phyloP scores from a whole-genome alignment of 2,888 invertebrate genomes.

The Graphium colonna region DNA sequence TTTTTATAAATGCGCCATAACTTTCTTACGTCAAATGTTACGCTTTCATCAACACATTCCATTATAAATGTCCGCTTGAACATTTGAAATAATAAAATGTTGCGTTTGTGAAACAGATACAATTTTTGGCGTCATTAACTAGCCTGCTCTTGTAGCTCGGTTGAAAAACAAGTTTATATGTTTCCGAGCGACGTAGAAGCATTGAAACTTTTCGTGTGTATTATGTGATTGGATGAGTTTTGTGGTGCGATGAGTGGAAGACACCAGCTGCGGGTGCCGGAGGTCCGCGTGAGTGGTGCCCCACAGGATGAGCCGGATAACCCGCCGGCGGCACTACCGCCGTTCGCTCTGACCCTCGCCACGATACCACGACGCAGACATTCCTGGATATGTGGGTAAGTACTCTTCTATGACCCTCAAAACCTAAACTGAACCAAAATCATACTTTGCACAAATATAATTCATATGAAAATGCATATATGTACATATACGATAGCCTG shows the following conservation, averaged over 20 bases:
- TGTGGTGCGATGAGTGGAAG: constrained; percentile 79
- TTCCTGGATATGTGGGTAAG: constrained; percentile 90
- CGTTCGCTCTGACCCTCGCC: constrained; percentile 72
- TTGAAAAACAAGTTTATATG: neutral
- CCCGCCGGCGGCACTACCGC: constrained; percentile 62
- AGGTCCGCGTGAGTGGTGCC: constrained; percentile 82
- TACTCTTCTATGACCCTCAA: constrained; percentile 25
- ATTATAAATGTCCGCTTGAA: constrained; percentile 19
- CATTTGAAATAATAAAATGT: neutral
- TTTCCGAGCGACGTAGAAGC: neutral
- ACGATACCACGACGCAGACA: constrained; percentile 83
- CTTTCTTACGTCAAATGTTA: constrained; percentile 6
- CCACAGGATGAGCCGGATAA: constrained; percentile 69
- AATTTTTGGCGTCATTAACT: constrained; percentile 3
- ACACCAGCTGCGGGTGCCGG: constrained; percentile 83
- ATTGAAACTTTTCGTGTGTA: constrained; percentile 8
- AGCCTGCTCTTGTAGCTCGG: neutral
- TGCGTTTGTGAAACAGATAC: neutral
- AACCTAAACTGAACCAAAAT: too few relatives aligned
- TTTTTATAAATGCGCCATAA: constrained; percentile 24
- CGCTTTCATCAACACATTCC: constrained; percentile 45
- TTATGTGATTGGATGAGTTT: constrained; percentile 22
- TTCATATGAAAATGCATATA: neutral
- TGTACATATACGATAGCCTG: neutral
- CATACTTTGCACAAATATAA: neutral